Percentiles rank a stretch among this genome's conserved stretches.
Conservation (phyloP, 2,888 invertebrate genomes). For the Doris montereyensis region DNA sequence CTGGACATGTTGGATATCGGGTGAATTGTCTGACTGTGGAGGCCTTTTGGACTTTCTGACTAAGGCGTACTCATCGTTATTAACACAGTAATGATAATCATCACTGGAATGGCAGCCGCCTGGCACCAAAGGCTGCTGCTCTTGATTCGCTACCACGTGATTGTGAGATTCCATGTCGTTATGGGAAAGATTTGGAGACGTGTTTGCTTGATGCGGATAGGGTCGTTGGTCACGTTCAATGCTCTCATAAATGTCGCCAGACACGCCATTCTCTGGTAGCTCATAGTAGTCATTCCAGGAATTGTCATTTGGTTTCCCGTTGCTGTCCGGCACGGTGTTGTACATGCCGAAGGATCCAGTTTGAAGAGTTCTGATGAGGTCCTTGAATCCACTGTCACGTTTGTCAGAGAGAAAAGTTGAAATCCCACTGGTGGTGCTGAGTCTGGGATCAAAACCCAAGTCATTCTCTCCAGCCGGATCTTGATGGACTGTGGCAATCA, state of each 20-base stretch:
- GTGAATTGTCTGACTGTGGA: too few relatives aligned
- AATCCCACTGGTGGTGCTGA: constrained; percentile 42
- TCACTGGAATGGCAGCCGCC: constrained; percentile 19
- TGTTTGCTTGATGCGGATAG: background rate
- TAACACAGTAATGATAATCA: constrained; percentile 44
- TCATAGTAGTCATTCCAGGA: background rate
- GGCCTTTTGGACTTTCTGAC: constrained; percentile 53
- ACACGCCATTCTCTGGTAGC: constrained; percentile 21
- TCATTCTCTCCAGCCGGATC: constrained; percentile 31
- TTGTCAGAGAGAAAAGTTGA: constrained; percentile 41
- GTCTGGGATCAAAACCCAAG: too few relatives aligned
- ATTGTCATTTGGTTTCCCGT: background rate
- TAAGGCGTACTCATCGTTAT: constrained; percentile 50
- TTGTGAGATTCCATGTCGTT: background rate
- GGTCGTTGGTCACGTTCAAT: constrained; percentile 14
- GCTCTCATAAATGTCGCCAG: constrained; percentile 42
- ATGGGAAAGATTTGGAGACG: background rate
- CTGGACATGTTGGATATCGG: too few relatives aligned
- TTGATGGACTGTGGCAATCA: constrained; percentile 42
- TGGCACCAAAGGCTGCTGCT: constrained; percentile 38
- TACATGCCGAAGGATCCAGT: background rate
- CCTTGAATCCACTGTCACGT: constrained; percentile 37
- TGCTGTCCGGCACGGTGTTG: background rate
- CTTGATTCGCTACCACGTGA: constrained; percentile 38
- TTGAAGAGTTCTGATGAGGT: constrained; percentile 37